A percentile compares a stretch with the other conserved stretches of the same genome.
Evolutionary conservation across 2,797 vertebrate species (phyloP).

Genomic region (Oreonectes daqikongensis): DNA sequence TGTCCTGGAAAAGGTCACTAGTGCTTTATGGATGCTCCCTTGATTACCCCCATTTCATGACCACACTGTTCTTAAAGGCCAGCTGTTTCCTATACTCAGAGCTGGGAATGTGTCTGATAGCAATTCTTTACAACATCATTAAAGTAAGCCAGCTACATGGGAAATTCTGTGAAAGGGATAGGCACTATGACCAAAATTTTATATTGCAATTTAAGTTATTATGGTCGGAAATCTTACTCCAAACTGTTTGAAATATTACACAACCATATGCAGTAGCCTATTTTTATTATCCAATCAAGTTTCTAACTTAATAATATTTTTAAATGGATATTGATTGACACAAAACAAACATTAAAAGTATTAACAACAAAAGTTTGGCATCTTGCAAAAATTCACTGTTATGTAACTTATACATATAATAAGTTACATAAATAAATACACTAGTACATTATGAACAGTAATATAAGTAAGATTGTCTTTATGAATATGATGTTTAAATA

Average conservation of each 20-base stretch:
- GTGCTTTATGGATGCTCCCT: conserved; percentile 48
- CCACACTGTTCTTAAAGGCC: conserved; percentile 38
- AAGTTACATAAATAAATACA: too few species aligned
- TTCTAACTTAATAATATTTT: too few species aligned
- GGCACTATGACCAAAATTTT: neutral
- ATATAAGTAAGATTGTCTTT: too few species aligned
- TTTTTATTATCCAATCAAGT: neutral
- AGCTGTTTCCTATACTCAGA: conserved; percentile 58
- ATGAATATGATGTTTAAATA: too few species aligned
- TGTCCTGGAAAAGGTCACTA: conserved; percentile 51
- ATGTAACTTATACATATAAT: too few species aligned
- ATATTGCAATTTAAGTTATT: neutral
- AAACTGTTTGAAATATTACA: neutral
- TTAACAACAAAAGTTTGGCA: too few species aligned
- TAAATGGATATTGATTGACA: too few species aligned
- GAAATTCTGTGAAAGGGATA: neutral
- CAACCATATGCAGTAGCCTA: neutral
- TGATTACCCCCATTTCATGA: conserved; percentile 47
- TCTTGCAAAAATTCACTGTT: too few species aligned
- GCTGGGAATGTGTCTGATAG: conserved; percentile 43
- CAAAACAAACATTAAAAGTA: too few species aligned
- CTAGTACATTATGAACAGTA: too few species aligned
- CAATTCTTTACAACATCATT: conserved; percentile 29
- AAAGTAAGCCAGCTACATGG: conserved; percentile 9
- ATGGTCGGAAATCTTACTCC: neutral